Percentiles rank a stretch among this genome's conserved stretches.
These are phyloP conservation scores for Cerceris rybyensis DNA, from an alignment of 2,888 invertebrate species.

Conservation along the genomic window DNA sequence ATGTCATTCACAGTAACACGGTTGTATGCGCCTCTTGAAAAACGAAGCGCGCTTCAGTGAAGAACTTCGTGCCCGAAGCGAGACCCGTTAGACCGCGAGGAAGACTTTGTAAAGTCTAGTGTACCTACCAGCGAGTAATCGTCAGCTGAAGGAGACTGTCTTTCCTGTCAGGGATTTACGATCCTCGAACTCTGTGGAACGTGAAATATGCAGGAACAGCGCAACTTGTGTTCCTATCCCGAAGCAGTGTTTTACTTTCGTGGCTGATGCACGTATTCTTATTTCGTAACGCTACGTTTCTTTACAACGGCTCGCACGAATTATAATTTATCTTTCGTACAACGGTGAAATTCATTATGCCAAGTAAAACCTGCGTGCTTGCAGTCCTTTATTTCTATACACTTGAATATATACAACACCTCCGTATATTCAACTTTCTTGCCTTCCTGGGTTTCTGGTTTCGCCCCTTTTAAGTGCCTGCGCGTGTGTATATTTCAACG, in stretches of 20 bases:
- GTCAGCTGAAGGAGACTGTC: constrained; percentile 20
- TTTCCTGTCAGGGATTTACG: constrained; percentile 11
- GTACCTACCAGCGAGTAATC: constrained; percentile 23
- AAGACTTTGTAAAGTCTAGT: constrained; percentile 13
- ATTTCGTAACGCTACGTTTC: neutral
- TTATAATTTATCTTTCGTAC: constrained; percentile 36
- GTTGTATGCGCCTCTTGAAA: constrained; percentile 9
- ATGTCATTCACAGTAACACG: neutral
- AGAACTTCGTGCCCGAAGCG: constrained; percentile 23
- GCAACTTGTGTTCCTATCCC: constrained; percentile 15
- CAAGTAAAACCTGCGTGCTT: neutral
- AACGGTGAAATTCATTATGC: constrained; percentile 35
- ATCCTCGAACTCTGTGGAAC: constrained; percentile 11
- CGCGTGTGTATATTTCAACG: neutral
- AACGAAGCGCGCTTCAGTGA: constrained; percentile 23
- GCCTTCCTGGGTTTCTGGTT: neutral
- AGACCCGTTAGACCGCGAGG: constrained; percentile 16
- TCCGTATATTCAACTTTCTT: neutral
- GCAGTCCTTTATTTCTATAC: constrained; percentile 9
- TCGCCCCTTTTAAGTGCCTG: neutral
- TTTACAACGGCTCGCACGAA: constrained; percentile 13
- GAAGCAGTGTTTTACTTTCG: constrained; percentile 14
- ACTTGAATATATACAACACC: neutral
- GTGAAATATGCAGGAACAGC: constrained; percentile 33
- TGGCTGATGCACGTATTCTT: constrained; percentile 12